Evolutionary conservation across 2,797 vertebrate species (phyloP).

Genomic region (Fistularia commersonii): DNA sequence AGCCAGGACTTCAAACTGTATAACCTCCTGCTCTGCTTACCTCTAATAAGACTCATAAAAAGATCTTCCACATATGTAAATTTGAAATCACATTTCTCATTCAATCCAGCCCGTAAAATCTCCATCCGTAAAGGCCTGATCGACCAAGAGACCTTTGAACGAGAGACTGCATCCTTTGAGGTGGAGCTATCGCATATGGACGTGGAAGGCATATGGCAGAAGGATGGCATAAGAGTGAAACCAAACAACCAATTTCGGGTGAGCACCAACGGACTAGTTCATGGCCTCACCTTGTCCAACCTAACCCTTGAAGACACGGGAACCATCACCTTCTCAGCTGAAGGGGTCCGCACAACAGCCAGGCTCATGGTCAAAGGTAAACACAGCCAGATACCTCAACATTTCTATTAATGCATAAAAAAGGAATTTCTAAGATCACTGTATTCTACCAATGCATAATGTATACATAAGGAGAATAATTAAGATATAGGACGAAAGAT

Average conservation of each 20-base stretch:
- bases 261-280: slow-evolving; percentile 72
- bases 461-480: too few relatives aligned
- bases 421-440: background rate
- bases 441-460: background rate
- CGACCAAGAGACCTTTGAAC: slow-evolving; percentile 84
- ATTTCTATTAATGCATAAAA: too few relatives aligned
- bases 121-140: slow-evolving; percentile 72
- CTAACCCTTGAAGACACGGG: slow-evolving; percentile 86
- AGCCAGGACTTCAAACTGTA: background rate
- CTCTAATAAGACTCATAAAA: too few relatives aligned
- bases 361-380: slow-evolving; percentile 84
- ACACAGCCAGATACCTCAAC: background rate
- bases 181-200: slow-evolving; percentile 87
- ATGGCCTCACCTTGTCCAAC: slow-evolving; percentile 82
- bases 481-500: too few relatives aligned
- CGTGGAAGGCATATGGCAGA: slow-evolving; percentile 86
- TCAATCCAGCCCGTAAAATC: slow-evolving; percentile 82
- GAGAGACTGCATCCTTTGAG: slow-evolving; percentile 86
- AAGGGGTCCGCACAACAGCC: slow-evolving; percentile 80
- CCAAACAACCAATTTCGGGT: slow-evolving; percentile 78
- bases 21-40: too few relatives aligned
- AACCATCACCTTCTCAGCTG: slow-evolving; percentile 83
- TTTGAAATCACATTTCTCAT: background rate
- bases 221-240: slow-evolving; percentile 86
- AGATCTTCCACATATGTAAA: background rate